phyloP scores from a whole-genome alignment of 2,113 vertebrate species.

The cattle (Bos taurus) region ARS-UCD2.0 NC_037336.1:37553001-37553500 shows the following conservation, averaged over 20 bases:
- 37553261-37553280: too few species aligned
- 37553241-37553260: too few species aligned
- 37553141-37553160: not conserved
- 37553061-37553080: not conserved
- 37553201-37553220: too few species aligned
- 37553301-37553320: too few species aligned
- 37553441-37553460: not conserved
- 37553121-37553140: not conserved
- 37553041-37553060: not conserved
- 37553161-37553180: not conserved
- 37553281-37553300: too few species aligned
- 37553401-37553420: not conserved
- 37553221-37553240: too few species aligned
- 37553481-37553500: not conserved
- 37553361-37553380: not conserved
- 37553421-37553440: not conserved
- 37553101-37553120: not conserved
- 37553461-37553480: not conserved
- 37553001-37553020: not conserved
- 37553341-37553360: not conserved
- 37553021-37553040: not conserved
- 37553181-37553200: not conserved
- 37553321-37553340: not conserved
- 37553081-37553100: not conserved
- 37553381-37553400: not conserved